Conservation (phyloP, 2,113 vertebrate species). For the Ageneiosus marmoratus region DNA sequence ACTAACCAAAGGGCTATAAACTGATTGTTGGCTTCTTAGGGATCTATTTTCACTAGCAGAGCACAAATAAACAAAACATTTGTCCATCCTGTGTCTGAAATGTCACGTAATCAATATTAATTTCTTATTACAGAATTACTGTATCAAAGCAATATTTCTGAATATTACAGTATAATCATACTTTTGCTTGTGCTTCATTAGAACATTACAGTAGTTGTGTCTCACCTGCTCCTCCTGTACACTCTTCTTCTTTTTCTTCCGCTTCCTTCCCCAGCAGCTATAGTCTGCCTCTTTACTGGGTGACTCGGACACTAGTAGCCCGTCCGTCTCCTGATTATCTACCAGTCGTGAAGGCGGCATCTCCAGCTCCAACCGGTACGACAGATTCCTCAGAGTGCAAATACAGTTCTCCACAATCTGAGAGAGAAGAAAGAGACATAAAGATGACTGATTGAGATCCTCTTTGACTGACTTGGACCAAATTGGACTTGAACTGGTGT, state of each 20-base stretch:
- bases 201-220: background rate
- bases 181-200: background rate
- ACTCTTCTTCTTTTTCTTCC: constrained; percentile 93
- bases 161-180: background rate
- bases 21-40: background rate
- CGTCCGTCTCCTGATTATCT: constrained; percentile 86
- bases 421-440: background rate
- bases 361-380: constrained; percentile 93
- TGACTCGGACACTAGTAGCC: constrained; percentile 84
- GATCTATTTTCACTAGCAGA: background rate
- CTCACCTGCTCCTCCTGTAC: constrained; percentile 88
- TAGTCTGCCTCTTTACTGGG: constrained; percentile 90
- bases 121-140: background rate
- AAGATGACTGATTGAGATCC: background rate
- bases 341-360: constrained; percentile 84
- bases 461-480: background rate
- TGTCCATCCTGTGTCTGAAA: background rate
- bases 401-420: constrained; percentile 98
- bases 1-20: background rate
- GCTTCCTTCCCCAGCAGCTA: constrained; percentile 96
- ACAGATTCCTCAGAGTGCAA: constrained; percentile 94
- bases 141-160: background rate
- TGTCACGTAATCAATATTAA: background rate
- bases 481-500: background rate
- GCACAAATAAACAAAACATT: background rate